Conservation (phyloP, 1,140 invertebrate species). For the Drosophila fuyamai region DNA sequence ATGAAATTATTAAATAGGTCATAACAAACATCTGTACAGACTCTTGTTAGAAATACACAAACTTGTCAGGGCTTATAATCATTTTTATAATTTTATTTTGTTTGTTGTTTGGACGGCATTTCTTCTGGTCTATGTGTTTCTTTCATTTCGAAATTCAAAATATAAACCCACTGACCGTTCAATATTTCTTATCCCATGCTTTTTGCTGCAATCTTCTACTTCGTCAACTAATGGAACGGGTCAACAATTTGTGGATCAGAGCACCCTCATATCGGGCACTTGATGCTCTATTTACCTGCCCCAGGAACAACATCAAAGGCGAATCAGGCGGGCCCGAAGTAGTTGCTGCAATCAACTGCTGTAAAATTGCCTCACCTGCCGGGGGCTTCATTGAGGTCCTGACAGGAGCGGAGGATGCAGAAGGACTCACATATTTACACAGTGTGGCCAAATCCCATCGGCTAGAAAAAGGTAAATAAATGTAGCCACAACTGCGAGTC, state of each 20-base stretch:
- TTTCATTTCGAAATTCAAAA: background rate
- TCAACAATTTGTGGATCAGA: constrained; percentile 17
- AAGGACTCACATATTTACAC: constrained; percentile 53
- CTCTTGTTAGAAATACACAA: too few species aligned
- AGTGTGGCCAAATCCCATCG: constrained; percentile 58
- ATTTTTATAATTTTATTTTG: too few species aligned
- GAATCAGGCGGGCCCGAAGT: constrained; percentile 9
- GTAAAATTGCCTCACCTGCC: constrained; percentile 37
- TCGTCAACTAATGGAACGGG: constrained; percentile 9
- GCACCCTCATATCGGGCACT: constrained; percentile 25
- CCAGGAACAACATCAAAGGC: constrained; percentile 38
- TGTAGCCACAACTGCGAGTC: constrained; percentile 51
- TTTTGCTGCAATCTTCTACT: background rate
- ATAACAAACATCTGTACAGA: too few species aligned
- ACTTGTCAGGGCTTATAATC: too few species aligned
- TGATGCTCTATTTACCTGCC: constrained; percentile 42
- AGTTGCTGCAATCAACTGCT: constrained; percentile 47
- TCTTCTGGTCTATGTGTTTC: background rate
- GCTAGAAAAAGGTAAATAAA: constrained; percentile 55
- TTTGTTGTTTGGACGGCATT: too few species aligned
- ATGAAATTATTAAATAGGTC: too few species aligned
- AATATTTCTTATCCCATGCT: background rate
- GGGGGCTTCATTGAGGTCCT: background rate
- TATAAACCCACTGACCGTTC: background rate
- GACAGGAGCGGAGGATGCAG: background rate